Base-by-base conservation (phyloP, 2,113 vertebrate genomes). In the Myodes glareolus region DNA sequence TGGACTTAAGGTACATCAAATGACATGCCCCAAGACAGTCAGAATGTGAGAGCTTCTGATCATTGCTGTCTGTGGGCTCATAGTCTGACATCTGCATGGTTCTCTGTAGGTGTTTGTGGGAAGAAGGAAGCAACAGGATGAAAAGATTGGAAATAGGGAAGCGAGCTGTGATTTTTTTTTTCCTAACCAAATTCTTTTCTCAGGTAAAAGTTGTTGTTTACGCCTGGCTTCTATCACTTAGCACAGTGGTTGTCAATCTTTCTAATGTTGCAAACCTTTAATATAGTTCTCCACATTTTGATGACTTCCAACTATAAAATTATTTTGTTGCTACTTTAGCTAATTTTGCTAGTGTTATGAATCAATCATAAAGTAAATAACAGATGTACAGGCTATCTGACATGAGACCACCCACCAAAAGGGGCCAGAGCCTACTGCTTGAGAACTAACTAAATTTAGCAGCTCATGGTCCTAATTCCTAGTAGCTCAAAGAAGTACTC, bases 121-220 rank as follows among this genome's bases (percentile, higher is more conserved):
- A 93, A 91, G 73, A 81, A 88, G 68, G 25, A 86, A 86, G 50
- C 82, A 91, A 88, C 89, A 61, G 16, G 88, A 92, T 90, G 50
- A 96, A 76, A 50, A 73, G 39, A n/a, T 82, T 92, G 11, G 75
- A 94, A 91, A 17, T 55, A 58, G 42, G 75, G 13, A 82, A 47
- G 23, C 19, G 61, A 97, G 61, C 17, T 23, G 25, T 90, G 17
- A 25, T 39, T 92, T 70, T 93, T 58, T 95, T 87, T 93, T 78
- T n/a, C n/a, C 23, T 76, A 73, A 67, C 65, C 29, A 86, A 42
- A 80, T 85, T 89, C 33, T 76, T 87, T 76, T 47, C 33, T 90
- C 16, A 31, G 10, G 73, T 47, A 52, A 61, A 88, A 33, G 73
- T 33, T 58, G 21, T 63, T 65, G 61, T 77, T 82, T 91, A 63